Conservation (phyloP, 2,113 vertebrate species). For the Strix aluco region DNA sequence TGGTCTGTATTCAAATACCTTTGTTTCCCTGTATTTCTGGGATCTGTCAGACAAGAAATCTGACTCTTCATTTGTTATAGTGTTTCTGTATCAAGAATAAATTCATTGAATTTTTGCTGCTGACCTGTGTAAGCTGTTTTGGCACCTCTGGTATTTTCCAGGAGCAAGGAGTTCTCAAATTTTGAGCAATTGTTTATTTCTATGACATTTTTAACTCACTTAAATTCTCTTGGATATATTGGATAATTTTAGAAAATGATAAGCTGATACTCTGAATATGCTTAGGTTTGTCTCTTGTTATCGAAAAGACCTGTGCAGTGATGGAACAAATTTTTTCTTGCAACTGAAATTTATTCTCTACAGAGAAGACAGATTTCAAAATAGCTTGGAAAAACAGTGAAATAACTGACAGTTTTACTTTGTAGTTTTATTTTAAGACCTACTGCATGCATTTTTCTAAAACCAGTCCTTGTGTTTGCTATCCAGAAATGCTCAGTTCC, state of each 20-base stretch:
- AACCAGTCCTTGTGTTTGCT: neutral
- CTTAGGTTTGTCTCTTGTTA: neutral
- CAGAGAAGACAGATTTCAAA: neutral
- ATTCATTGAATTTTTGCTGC: neutral
- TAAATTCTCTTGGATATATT: neutral
- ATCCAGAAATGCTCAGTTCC: neutral
- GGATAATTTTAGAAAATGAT: neutral
- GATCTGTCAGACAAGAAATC: neutral
- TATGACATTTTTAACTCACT: neutral
- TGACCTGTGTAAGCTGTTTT: constrained; percentile 3
- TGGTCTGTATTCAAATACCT: neutral
- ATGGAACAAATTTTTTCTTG: neutral
- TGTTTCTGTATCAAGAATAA: neutral
- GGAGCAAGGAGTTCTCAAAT: constrained; percentile 5
- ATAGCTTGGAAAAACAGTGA: neutral
- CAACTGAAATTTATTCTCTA: neutral
- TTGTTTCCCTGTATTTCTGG: neutral
- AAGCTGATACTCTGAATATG: neutral
- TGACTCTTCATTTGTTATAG: neutral
- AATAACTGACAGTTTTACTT: neutral
- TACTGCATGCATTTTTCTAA: neutral
- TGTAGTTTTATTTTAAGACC: neutral
- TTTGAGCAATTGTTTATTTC: neutral
- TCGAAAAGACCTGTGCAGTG: neutral
- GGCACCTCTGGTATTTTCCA: constrained; percentile 22